Percentiles rank a stretch among this genome's conserved stretches.
Evolutionary conservation across 2,888 invertebrate genomes (phyloP).

Genomic region (Stomorhina lunata): DNA sequence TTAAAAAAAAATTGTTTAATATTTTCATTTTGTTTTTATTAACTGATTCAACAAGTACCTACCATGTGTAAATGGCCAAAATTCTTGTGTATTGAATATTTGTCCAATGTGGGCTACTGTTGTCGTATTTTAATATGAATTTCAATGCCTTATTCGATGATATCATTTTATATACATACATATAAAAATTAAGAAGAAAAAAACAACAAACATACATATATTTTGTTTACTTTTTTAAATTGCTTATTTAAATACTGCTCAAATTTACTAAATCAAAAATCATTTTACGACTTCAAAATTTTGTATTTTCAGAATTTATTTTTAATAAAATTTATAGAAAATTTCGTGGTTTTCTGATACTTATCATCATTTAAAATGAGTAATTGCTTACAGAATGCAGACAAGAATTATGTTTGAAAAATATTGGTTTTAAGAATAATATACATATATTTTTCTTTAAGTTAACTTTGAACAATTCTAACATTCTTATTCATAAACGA

Average conservation of each 20-base stretch:
- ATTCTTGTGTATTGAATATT: constrained; percentile 18
- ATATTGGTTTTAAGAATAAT: too few relatives aligned
- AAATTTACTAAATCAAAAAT: background rate
- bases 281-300: too few relatives aligned
- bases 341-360: background rate
- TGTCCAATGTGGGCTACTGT: constrained; percentile 2
- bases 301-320: background rate
- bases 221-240: background rate
- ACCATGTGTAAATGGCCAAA: background rate
- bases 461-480: too few relatives aligned
- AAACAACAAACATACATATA: background rate
- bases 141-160: constrained; percentile 54
- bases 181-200: too few relatives aligned
- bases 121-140: constrained; percentile 8
- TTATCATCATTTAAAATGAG: too few relatives aligned
- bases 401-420: too few relatives aligned
- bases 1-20: background rate
- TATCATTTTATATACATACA: constrained; percentile 60
- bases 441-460: too few relatives aligned
- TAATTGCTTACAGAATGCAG: too few relatives aligned
- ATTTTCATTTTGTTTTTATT: background rate
- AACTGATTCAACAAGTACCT: constrained; percentile 30
- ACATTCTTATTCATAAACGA: too few relatives aligned
- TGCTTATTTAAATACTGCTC: constrained; percentile 2
- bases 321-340: background rate